Conservation (phyloP, 2,888 invertebrate species). For the Torymus aiolomorphi region DNA sequence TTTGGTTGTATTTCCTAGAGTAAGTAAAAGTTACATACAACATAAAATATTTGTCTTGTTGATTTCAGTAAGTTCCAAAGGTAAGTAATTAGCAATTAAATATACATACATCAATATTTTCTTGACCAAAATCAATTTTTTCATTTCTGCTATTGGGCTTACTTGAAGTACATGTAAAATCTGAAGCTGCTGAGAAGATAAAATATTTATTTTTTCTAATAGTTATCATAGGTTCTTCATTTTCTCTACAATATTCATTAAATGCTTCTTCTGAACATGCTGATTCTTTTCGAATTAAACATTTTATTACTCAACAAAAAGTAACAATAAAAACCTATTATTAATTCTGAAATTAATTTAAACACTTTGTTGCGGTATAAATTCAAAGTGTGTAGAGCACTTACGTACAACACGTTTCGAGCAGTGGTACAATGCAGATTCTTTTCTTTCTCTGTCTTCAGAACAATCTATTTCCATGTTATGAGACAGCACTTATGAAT, state of each 20-base stretch:
- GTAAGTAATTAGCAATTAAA: neutral
- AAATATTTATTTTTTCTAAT: constrained; percentile 38
- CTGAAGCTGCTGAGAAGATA: constrained; percentile 13
- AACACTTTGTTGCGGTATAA: constrained; percentile 40
- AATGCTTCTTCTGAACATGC: constrained; percentile 25
- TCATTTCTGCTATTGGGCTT: neutral
- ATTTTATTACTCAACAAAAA: constrained; percentile 73
- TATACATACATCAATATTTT: constrained; percentile 14
- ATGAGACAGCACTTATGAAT: neutral
- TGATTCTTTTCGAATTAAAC: constrained; percentile 62
- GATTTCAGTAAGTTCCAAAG: neutral
- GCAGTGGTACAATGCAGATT: constrained; percentile 48
- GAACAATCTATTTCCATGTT: neutral
- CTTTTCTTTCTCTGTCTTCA: neutral
- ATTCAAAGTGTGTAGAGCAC: constrained; percentile 41
- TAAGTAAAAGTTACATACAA: neutral
- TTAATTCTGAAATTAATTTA: constrained; percentile 46
- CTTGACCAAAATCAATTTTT: neutral
- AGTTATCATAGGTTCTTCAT: constrained; percentile 42
- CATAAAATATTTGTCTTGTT: neutral
- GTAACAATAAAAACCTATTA: constrained; percentile 66
- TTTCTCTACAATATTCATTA: constrained; percentile 43
- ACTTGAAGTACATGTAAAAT: neutral
- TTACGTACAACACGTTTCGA: constrained; percentile 43
- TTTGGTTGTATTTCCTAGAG: neutral